phyloP scores from a whole-genome alignment of 2,113 vertebrate species.

The Bostrychus sinensis region DNA sequence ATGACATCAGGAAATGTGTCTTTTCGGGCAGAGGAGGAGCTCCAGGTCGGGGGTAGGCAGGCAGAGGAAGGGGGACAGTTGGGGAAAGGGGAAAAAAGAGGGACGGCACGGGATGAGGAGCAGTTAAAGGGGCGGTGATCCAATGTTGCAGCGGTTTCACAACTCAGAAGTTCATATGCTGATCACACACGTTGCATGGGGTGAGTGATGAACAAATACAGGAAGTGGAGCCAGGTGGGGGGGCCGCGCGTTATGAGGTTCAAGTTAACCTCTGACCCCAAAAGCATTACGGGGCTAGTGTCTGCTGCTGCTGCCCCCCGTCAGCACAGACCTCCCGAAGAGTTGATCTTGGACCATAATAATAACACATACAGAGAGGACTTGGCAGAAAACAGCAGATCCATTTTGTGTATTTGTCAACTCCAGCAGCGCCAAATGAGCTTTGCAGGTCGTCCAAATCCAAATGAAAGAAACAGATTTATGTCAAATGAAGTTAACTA shows the following conservation, averaged over 20 bases:
- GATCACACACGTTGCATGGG: conserved; percentile 66
- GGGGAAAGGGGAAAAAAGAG: conserved; percentile 30
- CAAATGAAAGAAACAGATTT: conserved; percentile 11
- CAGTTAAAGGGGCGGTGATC: conserved; percentile 65
- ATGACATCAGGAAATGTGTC: conserved; percentile 76
- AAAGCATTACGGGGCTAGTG: conserved; percentile 59
- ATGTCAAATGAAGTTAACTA: neutral
- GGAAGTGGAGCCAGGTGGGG: conserved; percentile 69
- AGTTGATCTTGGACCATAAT: conserved; percentile 69
- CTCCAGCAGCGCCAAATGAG: conserved; percentile 47
- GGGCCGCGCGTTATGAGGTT: conserved; percentile 64
- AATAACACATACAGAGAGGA: conserved; percentile 49
- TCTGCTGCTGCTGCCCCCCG: conserved; percentile 61
- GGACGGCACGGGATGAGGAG: conserved; percentile 68
- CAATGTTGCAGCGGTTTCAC: conserved; percentile 71
- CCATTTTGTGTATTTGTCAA: conserved; percentile 52
- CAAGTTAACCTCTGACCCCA: conserved; percentile 70
- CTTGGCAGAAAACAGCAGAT: conserved; percentile 54
- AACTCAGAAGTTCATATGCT: conserved; percentile 69
- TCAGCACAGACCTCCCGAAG: conserved; percentile 65
- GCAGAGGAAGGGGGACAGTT: conserved; percentile 43
- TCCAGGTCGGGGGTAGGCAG: conserved; percentile 51
- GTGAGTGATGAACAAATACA: conserved; percentile 73
- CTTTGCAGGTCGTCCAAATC: conserved; percentile 44
- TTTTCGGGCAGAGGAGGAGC: conserved; percentile 67